These are phyloP conservation scores for Tauraco erythrolophus DNA, from an alignment of 2,113 vertebrate species.

Conservation along the genomic window DNA sequence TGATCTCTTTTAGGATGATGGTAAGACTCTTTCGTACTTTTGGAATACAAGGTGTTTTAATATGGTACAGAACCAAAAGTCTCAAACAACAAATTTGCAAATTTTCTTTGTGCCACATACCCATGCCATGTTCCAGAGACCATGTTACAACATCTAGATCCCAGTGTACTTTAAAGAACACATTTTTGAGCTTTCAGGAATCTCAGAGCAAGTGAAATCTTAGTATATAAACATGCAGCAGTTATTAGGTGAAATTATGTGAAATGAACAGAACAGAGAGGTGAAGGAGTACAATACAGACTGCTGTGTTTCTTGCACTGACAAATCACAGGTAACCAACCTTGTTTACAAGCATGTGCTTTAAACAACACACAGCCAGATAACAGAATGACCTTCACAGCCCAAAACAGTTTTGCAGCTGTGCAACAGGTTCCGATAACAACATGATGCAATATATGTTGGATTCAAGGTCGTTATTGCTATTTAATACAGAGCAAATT, in stretches of 20 bases:
- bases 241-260: neutral
- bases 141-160: neutral
- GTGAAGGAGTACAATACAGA: neutral
- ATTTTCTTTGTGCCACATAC: neutral
- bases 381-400: neutral
- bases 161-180: neutral
- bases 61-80: neutral
- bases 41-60: neutral
- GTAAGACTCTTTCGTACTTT: neutral
- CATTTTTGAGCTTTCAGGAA: neutral
- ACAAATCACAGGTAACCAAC: neutral
- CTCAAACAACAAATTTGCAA: neutral
- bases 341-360: neutral
- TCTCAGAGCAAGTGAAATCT: neutral
- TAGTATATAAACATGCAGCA: neutral
- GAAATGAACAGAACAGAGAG: neutral
- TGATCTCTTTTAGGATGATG: neutral
- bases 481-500: neutral
- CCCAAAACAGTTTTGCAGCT: conserved; percentile 28
- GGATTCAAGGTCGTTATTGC: conserved; percentile 27
- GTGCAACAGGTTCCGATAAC: neutral
- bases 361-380: neutral
- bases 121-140: neutral
- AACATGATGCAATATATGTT: neutral
- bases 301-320: neutral